Evolutionary conservation across 2,797 vertebrate genomes (phyloP).

Genomic region (Eidolon dupreanum): DNA sequence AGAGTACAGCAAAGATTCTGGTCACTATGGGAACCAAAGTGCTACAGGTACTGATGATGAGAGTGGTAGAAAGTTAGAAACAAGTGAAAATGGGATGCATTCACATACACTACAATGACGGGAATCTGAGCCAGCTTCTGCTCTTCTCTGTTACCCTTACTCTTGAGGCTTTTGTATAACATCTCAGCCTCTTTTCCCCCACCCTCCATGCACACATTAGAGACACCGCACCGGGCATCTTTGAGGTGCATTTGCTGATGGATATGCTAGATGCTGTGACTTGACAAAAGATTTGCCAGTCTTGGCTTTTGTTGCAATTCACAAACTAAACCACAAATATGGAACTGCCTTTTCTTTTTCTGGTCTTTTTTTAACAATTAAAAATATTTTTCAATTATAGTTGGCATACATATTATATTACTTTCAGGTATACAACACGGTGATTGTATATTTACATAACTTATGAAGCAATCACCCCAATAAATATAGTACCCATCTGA

Average conservation of each 20-base stretch:
- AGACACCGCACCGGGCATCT: not conserved
- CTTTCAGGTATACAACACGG: too few species aligned
- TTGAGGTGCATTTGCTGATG: not conserved
- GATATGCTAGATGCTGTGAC: not conserved
- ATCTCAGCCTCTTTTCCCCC: not conserved
- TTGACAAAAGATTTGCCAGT: not conserved
- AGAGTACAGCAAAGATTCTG: not conserved
- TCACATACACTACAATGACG: not conserved
- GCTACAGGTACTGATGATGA: not conserved
- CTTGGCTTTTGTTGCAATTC: not conserved
- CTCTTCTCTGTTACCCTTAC: not conserved
- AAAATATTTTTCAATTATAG: too few species aligned
- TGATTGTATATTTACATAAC: too few species aligned
- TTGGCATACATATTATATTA: too few species aligned
- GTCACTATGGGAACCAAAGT: not conserved
- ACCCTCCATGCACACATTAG: not conserved
- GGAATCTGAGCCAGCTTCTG: not conserved
- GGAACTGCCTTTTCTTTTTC: not conserved
- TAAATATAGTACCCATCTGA: too few species aligned
- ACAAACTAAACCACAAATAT: not conserved
- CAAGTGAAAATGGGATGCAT: not conserved
- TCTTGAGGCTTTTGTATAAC: not conserved
- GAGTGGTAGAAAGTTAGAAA: not conserved
- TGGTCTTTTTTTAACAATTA: too few species aligned
- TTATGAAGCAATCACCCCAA: too few species aligned